Evolutionary conservation across 2,797 vertebrate species (phyloP), one percentile per base, ranked within the genome.

Genomic region (Chiropotes sagulatus): DNA sequence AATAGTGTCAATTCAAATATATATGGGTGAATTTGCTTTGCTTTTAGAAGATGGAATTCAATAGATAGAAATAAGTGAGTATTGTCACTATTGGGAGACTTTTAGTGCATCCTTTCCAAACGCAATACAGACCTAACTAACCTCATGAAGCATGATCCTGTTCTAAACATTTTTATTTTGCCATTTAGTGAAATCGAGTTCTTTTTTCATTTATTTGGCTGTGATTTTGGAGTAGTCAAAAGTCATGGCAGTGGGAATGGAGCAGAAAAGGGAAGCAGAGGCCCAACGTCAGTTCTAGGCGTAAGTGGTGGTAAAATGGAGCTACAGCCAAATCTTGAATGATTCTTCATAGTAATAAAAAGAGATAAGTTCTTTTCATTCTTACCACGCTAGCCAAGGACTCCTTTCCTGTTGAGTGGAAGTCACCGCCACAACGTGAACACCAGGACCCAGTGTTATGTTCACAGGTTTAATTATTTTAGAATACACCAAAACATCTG

Each of bases 401-500:
- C 17, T 39, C 9, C 88, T 50, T 67, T 73, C 28, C 61, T 67
- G 12, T 22, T 89, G 61, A 91, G 14, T 19, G 50, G 26, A 91
- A 96, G 52, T 81, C 67, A 22, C 33, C 24, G 48, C 19, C 46
- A 39, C 13, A 70, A 46, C n/a, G 19, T 14, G 41, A 92, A 92
- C 30, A 75, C 73, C 7, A 75, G 28, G 73, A 92, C 76, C 28
- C 17, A 33, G 76, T 75, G n/a, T 30, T 50, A 58, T 50, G 28
- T 24, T 90, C 50, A 58, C 11, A 87, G 44, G 19, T 58, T 93
- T 93, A 96, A 97, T 91, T 95, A 95, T 78, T 73, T 41, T n/a
- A 73, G 58, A 30, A 61, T 15, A 81, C 26, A 85, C 11, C 3
- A 58, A 82, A 82, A 58, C 84, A 92, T 79, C 93, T 97, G 90